Evolutionary conservation across 2,797 vertebrate species (phyloP).

Genomic region (Epinephelus malabaricus): DNA sequence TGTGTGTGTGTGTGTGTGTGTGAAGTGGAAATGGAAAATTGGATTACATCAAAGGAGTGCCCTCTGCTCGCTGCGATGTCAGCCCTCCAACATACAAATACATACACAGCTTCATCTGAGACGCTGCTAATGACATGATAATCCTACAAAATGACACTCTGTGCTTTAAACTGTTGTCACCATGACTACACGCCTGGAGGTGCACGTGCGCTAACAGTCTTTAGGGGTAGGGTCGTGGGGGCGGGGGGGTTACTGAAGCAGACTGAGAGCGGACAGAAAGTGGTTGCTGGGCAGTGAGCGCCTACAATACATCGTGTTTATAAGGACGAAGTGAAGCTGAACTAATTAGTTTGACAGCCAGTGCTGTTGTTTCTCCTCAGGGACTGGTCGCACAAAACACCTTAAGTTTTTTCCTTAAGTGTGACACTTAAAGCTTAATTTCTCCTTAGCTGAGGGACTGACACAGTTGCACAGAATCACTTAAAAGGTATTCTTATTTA

Average conservation of each 20-base stretch:
- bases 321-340: constrained; percentile 64
- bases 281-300: constrained; percentile 55
- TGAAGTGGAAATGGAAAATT: constrained; percentile 78
- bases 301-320: constrained; percentile 40
- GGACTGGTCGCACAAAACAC: background rate
- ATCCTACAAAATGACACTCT: constrained; percentile 69
- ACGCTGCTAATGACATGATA: constrained; percentile 75
- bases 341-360: constrained; percentile 60
- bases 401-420: no score
- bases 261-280: constrained; percentile 22
- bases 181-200: constrained; percentile 24
- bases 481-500: no score
- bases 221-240: constrained; percentile 17
- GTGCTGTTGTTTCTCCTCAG: constrained; percentile 27
- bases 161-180: constrained; percentile 59
- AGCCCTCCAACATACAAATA: constrained; percentile 52
- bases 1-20: constrained; percentile 34
- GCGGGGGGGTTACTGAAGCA: constrained; percentile 29
- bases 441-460: no score
- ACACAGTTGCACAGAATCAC: no score
- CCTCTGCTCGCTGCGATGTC: constrained; percentile 73
- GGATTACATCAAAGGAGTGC: constrained; percentile 80
- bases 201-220: constrained; percentile 26
- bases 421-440: no score
- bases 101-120: constrained; percentile 43